phyloP scores from a whole-genome alignment of 2,888 invertebrate genomes.

The Halictus quadricinctus region DNA sequence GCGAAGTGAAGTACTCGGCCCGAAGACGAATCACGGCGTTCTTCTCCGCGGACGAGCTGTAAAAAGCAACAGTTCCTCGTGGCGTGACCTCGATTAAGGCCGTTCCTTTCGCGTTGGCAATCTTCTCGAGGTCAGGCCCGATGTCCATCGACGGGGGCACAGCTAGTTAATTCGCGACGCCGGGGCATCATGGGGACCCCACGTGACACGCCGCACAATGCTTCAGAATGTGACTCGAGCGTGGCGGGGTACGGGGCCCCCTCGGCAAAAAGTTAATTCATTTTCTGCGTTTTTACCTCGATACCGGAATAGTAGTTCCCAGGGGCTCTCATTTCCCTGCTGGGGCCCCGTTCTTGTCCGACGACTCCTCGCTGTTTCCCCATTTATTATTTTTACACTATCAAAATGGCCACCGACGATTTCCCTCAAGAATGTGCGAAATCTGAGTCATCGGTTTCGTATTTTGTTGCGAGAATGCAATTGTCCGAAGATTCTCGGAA shows the following conservation, averaged over 20 bases:
- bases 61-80: conserved; percentile 38
- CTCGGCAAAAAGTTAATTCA: conserved; percentile 79
- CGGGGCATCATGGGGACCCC: conserved; percentile 55
- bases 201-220: conserved; percentile 69
- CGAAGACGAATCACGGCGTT: conserved; percentile 33
- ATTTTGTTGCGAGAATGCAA: too few species aligned
- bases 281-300: conserved; percentile 79
- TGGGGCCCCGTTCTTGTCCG: neutral
- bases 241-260: conserved; percentile 58
- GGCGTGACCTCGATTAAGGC: conserved; percentile 62
- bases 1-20: neutral
- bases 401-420: too few species aligned
- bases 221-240: conserved; percentile 73
- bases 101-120: conserved; percentile 57
- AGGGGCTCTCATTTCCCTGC: conserved; percentile 69
- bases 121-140: conserved; percentile 55
- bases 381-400: neutral
- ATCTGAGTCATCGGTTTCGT: too few species aligned
- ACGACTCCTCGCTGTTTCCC: neutral
- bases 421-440: too few species aligned
- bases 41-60: conserved; percentile 18
- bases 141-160: conserved; percentile 58
- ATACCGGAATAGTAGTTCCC: conserved; percentile 73
- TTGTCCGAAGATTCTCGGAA: too few species aligned
- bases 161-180: conserved; percentile 65